phyloP scores from a whole-genome alignment of 2,888 invertebrate species.

The Rhyacophila evoluta region DNA sequence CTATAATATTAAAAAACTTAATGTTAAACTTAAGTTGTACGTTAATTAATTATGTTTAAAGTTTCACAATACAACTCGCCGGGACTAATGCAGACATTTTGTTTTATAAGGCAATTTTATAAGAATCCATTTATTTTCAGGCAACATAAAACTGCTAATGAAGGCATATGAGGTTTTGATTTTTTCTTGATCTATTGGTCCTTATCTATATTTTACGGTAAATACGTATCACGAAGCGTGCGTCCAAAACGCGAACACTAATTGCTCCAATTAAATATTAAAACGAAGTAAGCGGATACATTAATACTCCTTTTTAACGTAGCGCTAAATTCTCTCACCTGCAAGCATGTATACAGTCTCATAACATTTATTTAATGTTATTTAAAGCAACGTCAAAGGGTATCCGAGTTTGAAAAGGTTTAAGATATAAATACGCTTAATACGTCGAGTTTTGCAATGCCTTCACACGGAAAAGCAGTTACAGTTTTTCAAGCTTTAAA shows the following conservation, averaged over 20 bases:
- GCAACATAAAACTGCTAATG: too few species aligned
- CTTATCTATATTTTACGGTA: background rate
- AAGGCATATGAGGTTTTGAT: too few species aligned
- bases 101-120: background rate
- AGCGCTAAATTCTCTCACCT: conserved; percentile 16
- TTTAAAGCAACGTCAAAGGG: conserved; percentile 3
- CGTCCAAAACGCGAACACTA: conserved; percentile 25
- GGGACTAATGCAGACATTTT: too few species aligned
- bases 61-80: too few species aligned
- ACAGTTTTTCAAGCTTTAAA: background rate
- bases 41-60: too few species aligned
- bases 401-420: background rate
- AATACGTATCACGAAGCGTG: background rate
- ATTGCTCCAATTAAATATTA: conserved; percentile 32
- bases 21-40: too few species aligned
- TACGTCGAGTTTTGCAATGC: background rate
- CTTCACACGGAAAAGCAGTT: background rate
- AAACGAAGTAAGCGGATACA: conserved; percentile 35
- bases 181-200: too few species aligned
- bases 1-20: too few species aligned
- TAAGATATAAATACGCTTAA: background rate
- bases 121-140: background rate
- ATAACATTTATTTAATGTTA: background rate
- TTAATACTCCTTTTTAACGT: background rate
- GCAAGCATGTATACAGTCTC: background rate